These are phyloP conservation scores for Callospermophilus lateralis DNA, from an alignment of 2,113 vertebrate species.

Conservation along the genomic window DNA sequence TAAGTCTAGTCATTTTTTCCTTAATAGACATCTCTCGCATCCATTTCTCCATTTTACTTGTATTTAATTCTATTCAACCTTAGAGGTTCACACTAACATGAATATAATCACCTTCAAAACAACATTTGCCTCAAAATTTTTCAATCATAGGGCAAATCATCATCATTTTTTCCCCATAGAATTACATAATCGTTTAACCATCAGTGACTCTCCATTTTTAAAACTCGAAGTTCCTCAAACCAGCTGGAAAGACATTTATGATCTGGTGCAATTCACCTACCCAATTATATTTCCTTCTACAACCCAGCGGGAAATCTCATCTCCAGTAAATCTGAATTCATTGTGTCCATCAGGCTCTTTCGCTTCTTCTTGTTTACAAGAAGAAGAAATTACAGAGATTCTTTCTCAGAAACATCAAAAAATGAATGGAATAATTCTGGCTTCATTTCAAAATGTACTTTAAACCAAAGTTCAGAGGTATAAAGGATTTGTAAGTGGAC, in stretches of 20 bases:
- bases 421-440: neutral
- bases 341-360: neutral
- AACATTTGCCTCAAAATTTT: neutral
- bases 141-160: neutral
- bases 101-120: neutral
- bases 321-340: neutral
- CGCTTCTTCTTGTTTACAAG: neutral
- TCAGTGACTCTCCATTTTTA: neutral
- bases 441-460: conserved; percentile 7
- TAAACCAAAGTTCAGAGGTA: neutral
- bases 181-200: neutral
- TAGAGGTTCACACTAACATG: neutral
- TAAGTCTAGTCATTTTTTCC: neutral
- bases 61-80: neutral
- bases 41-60: neutral
- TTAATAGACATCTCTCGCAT: neutral
- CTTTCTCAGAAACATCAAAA: neutral
- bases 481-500: neutral
- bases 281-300: neutral
- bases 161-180: neutral
- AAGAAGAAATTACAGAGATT: neutral
- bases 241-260: neutral
- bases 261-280: neutral
- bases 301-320: neutral
- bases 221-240: neutral